Percentiles rank a stretch among this genome's conserved stretches.
These are phyloP conservation scores for Aphodius granarius DNA, from an alignment of 2,888 invertebrate species.

Conservation along the genomic window DNA sequence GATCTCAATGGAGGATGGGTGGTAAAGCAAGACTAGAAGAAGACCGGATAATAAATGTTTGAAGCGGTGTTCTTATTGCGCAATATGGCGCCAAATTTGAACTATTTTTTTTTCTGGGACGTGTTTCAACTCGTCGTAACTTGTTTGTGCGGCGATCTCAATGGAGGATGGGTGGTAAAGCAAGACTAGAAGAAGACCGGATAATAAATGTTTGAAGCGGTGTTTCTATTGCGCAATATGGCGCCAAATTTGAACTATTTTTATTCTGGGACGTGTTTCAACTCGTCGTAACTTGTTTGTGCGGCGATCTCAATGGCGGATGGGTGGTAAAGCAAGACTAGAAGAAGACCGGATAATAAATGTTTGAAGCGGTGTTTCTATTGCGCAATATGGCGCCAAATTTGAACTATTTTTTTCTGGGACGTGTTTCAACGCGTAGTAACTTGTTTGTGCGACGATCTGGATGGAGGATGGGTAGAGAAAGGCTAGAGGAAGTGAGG, in stretches of 20 bases:
- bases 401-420: background rate
- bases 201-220: background rate
- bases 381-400: constrained; percentile 21
- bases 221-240: constrained; percentile 20
- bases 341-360: background rate
- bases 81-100: constrained; percentile 15
- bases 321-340: background rate
- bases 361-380: background rate
- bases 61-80: constrained; percentile 9
- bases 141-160: background rate
- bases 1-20: background rate
- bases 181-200: background rate
- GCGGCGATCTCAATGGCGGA: background rate
- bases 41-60: background rate
- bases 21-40: background rate
- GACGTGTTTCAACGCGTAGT: background rate
- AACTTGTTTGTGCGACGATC: background rate
- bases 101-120: background rate
- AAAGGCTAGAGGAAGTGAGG: background rate
- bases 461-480: background rate
- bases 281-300: background rate
- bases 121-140: background rate
- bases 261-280: background rate
- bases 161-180: background rate
- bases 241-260: constrained; percentile 2